A percentile compares a stretch with the other conserved stretches of the same genome.
Evolutionary conservation across 2,797 vertebrate genomes (phyloP).

Genomic region (Salarias fasciatus): DNA sequence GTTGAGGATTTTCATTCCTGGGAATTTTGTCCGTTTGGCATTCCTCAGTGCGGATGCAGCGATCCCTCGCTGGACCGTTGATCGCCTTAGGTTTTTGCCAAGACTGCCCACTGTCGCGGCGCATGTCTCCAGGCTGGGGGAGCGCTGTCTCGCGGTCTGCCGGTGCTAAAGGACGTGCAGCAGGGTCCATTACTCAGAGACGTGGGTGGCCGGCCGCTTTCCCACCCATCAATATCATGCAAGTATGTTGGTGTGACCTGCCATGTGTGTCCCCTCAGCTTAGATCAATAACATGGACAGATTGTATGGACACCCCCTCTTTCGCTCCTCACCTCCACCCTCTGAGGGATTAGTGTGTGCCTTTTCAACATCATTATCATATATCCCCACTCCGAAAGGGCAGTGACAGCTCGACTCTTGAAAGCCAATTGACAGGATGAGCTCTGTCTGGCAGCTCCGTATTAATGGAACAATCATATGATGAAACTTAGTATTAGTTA

Average conservation of each 20-base stretch:
- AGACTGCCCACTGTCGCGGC: slow-evolving; percentile 5
- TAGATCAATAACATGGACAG: slow-evolving; percentile 75
- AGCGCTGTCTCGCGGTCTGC: slow-evolving; percentile 26
- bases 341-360: slow-evolving; percentile 65
- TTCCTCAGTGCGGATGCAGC: neutral
- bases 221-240: slow-evolving; percentile 69
- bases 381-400: slow-evolving; percentile 65
- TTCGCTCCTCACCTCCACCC: slow-evolving; percentile 42
- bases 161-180: slow-evolving; percentile 52
- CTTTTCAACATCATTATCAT: slow-evolving; percentile 74
- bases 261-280: slow-evolving; percentile 67
- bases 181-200: slow-evolving; percentile 60
- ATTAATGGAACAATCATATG: slow-evolving; percentile 18
- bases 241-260: slow-evolving; percentile 67
- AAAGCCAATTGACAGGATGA: slow-evolving; percentile 48
- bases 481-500: too few species aligned
- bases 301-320: slow-evolving; percentile 50
- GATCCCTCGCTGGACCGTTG: neutral
- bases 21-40: neutral
- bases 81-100: neutral
- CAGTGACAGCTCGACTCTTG: slow-evolving; percentile 46
- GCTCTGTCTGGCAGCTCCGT: slow-evolving; percentile 26
- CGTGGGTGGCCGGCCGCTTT: slow-evolving; percentile 65
- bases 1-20: neutral
- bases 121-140: slow-evolving; percentile 5